Evolutionary conservation across 2,113 vertebrate species (phyloP), one percentile per base, ranked within the genome.

Genomic region (Euleptes europaea): DNA sequence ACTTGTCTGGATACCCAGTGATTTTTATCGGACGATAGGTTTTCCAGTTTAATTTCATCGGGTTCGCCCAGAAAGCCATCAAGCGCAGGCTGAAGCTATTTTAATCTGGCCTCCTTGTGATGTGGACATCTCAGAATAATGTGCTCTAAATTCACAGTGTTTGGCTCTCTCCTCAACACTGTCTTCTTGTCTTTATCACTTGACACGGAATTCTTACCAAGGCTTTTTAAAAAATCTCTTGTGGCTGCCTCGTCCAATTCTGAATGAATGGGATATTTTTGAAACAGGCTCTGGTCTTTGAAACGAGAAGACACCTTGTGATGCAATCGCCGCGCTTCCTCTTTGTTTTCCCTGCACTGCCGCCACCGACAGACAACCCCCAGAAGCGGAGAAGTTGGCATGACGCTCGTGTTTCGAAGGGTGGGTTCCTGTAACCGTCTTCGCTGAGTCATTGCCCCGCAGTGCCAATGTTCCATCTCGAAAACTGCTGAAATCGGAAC

Each of bases 211-310:
- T 51, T 12, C 49, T 51, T 51, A 51, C 2, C 49, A 5, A 12
- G 6, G 9, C 49, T 51, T 51, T 13, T n/a, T n/a, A n/a, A n/a
- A n/a, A 21, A 57, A 57, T 13, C 4, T 12, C 74, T n/a, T 71
- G 82, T 73, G 88, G 73, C 75, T 35, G 12, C 74, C 7, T 0
- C 82, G 86, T 67, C 66, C 40, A 80, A 5, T 84, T 15, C 8
- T 49, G 44, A 85, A 49, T 90, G 90, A 94, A 92, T 91, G 90
- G 88, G 88, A 84, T 88, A 74, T 87, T 92, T n/a, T 90, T 73
- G 84, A 88, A 92, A 85, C 63, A 89, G 92, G 75, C 88, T 79
- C 33, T 54, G 73, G 0, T 83, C 74, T 90, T 88, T 94, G 94
- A 93, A 94, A 94, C 42, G 60, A 40, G 90, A 94, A 88, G 65